Evolutionary conservation across 2,888 invertebrate genomes (phyloP).

Genomic region (Ectobius pallidus): DNA sequence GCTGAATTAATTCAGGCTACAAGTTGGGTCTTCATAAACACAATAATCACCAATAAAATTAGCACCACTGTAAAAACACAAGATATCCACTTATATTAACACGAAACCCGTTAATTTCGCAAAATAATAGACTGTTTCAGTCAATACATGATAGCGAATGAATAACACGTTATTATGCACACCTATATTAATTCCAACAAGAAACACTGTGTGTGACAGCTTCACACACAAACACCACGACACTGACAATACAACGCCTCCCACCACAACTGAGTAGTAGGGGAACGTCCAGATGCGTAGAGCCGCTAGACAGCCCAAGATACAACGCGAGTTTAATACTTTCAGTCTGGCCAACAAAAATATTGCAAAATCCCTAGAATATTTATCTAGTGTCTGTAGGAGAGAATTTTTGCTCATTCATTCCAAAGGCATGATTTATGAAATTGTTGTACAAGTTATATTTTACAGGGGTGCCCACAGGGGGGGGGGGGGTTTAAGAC

Average conservation of each 20-base stretch:
- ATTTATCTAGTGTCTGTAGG: too few relatives aligned
- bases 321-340: background rate
- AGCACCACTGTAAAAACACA: slow-evolving; percentile 11
- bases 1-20: slow-evolving; percentile 2
- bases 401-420: too few relatives aligned
- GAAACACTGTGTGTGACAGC: background rate
- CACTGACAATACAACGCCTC: background rate
- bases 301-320: background rate
- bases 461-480: too few relatives aligned
- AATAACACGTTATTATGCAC: background rate
- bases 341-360: background rate
- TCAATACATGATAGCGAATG: background rate
- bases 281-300: background rate
- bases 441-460: too few relatives aligned
- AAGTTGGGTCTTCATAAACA: slow-evolving; percentile 14
- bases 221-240: background rate
- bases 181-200: slow-evolving; percentile 1
- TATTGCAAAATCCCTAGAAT: too few relatives aligned
- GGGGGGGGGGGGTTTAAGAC: too few relatives aligned
- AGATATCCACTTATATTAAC: background rate
- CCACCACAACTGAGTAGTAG: background rate
- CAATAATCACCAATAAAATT: slow-evolving; percentile 8
- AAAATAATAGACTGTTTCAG: background rate
- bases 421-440: too few relatives aligned
- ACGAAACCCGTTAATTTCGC: background rate